These are phyloP conservation scores for Syngnathus typhle DNA, from an alignment of 2,113 vertebrate genomes.

Conservation along the genomic window DNA sequence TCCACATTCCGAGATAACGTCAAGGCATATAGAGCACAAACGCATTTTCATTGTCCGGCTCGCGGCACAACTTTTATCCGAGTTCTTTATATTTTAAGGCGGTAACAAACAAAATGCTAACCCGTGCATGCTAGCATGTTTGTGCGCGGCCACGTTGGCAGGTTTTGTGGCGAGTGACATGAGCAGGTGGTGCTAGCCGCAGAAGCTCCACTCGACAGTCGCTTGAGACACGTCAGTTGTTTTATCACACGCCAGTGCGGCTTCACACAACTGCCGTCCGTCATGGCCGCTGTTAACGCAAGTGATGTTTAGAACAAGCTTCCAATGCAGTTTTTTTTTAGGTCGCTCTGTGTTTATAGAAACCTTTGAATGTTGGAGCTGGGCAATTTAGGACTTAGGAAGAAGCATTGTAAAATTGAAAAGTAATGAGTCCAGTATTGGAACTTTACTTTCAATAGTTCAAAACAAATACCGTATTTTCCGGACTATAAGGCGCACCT, in stretches of 20 bases:
- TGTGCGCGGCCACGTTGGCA: constrained; percentile 17
- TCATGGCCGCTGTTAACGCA: constrained; percentile 1
- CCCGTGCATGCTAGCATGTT: neutral
- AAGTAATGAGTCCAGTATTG: too few relatives aligned
- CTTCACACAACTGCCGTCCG: neutral
- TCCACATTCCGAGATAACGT: constrained; percentile 26
- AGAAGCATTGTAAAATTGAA: too few relatives aligned
- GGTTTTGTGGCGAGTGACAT: constrained; percentile 18
- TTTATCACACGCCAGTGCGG: neutral
- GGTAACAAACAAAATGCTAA: neutral
- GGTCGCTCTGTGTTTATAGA: too few relatives aligned
- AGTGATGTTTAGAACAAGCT: neutral
- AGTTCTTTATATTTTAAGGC: constrained; percentile 31
- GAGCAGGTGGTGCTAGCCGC: constrained; percentile 36
- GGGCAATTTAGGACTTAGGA: neutral
- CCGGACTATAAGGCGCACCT: too few relatives aligned
- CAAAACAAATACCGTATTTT: too few relatives aligned
- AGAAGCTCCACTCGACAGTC: constrained; percentile 18
- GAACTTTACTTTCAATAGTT: too few relatives aligned
- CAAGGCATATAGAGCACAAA: constrained; percentile 24
- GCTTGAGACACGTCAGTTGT: constrained; percentile 23
- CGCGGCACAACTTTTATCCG: constrained; percentile 45
- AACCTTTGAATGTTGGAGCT: neutral
- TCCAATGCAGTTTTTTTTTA: neutral
- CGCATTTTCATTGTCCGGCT: constrained; percentile 13